A percentile compares a stretch with the other conserved stretches of the same genome.
phyloP scores from a whole-genome alignment of 2,888 invertebrate genomes.

The Axea sp. region DNA sequence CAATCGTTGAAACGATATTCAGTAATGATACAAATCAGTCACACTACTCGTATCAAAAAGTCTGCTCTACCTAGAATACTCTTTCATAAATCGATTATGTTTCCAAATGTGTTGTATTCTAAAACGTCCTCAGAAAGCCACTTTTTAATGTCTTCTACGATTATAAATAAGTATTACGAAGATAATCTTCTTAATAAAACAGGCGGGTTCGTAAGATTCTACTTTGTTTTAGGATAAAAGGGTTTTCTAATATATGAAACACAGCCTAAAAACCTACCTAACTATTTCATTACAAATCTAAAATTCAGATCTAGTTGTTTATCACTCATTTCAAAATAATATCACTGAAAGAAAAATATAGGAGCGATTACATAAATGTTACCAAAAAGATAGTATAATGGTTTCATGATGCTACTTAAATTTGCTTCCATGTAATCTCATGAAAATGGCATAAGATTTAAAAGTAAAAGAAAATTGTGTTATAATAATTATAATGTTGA shows the following conservation, averaged over 20 bases:
- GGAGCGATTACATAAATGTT: constrained; percentile 44
- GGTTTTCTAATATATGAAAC: constrained; percentile 57
- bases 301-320: constrained; percentile 55
- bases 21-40: constrained; percentile 41
- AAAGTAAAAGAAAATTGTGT: no score
- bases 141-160: constrained; percentile 54
- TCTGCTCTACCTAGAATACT: constrained; percentile 59
- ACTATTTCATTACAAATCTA: constrained; percentile 52
- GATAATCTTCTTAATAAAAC: constrained; percentile 72
- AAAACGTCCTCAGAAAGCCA: constrained; percentile 51
- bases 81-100: constrained; percentile 35
- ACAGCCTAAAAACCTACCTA: constrained; percentile 54
- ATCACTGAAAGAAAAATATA: constrained; percentile 52
- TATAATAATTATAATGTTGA: no score
- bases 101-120: constrained; percentile 43
- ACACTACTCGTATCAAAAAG: constrained; percentile 52
- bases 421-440: constrained; percentile 40
- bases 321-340: constrained; percentile 57
- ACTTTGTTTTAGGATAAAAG: constrained; percentile 48
- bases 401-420: constrained; percentile 20
- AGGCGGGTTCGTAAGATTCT: constrained; percentile 67
- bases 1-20: constrained; percentile 41
- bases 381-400: constrained; percentile 42
- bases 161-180: constrained; percentile 66
- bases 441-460: no score